A percentile compares a stretch with the other conserved stretches of the same genome.
Conservation (phyloP, 2,113 vertebrate species). For the Pristiophorus japonicus region DNA sequence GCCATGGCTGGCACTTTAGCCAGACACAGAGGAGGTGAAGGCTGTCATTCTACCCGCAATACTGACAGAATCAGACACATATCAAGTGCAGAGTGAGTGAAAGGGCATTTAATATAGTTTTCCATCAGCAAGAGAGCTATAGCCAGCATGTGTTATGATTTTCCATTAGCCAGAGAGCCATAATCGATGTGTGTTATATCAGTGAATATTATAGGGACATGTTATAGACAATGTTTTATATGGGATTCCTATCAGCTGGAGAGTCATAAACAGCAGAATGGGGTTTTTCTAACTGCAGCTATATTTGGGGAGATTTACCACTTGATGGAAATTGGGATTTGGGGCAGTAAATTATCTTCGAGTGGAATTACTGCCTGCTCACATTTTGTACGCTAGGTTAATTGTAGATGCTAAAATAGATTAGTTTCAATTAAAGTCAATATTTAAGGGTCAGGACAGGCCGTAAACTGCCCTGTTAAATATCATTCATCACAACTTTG, state of each 20-base stretch:
- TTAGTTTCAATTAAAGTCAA: constrained; percentile 25
- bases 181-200: background rate
- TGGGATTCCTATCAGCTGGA: background rate
- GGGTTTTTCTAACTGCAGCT: background rate
- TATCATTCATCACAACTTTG: background rate
- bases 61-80: background rate
- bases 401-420: constrained; percentile 20
- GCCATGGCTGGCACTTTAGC: background rate
- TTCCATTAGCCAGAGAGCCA: background rate
- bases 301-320: background rate
- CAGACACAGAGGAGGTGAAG: background rate
- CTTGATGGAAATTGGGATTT: background rate
- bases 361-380: constrained; percentile 12
- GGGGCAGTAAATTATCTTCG: background rate
- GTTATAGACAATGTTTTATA: background rate
- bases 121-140: background rate
- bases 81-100: background rate
- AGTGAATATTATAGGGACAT: background rate
- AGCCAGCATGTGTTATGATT: background rate
- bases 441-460: background rate
- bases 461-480: background rate
- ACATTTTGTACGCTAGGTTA: constrained; percentile 9
- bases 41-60: background rate
- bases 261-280: background rate
- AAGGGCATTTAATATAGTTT: background rate